Evolutionary conservation across 2,888 invertebrate genomes (phyloP).

Genomic region (Acrobasis consociella): DNA sequence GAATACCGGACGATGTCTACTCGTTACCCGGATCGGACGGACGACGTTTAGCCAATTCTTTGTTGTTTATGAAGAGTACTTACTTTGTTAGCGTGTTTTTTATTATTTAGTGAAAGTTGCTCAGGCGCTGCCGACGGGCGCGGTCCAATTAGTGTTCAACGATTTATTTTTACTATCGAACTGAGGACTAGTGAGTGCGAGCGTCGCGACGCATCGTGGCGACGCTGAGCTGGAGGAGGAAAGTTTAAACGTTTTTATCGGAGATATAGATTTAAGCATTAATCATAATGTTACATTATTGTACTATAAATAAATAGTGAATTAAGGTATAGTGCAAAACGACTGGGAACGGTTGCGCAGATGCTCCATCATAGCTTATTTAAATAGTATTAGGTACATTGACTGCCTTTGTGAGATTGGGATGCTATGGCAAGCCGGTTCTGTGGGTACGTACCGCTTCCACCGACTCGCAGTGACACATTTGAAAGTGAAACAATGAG

Average conservation of each 20-base stretch:
- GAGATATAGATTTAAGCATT: slow-evolving; percentile 72
- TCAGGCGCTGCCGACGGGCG: slow-evolving; percentile 77
- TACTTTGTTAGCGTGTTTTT: slow-evolving; percentile 76
- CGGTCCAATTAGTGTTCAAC: slow-evolving; percentile 77
- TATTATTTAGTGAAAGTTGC: slow-evolving; percentile 81
- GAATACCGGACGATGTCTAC: slow-evolving; percentile 48
- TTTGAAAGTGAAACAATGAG: slow-evolving; percentile 26
- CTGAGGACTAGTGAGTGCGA: slow-evolving; percentile 56
- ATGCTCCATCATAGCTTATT: slow-evolving; percentile 44
- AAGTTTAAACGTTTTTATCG: slow-evolving; percentile 60
- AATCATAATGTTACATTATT: slow-evolving; percentile 75
- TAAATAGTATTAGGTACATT: slow-evolving; percentile 45
- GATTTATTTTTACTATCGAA: slow-evolving; percentile 65
- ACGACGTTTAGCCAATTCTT: slow-evolving; percentile 74
- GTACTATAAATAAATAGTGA: slow-evolving; percentile 69
- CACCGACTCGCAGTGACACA: slow-evolving; percentile 22
- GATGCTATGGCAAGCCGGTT: slow-evolving; percentile 32
- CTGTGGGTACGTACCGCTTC: slow-evolving; percentile 20
- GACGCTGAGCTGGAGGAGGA: slow-evolving; percentile 44
- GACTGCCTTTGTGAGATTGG: slow-evolving; percentile 47
- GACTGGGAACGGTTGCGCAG: slow-evolving; percentile 78
- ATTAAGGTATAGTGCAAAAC: slow-evolving; percentile 79
- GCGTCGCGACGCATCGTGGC: slow-evolving; percentile 47
- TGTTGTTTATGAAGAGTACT: slow-evolving; percentile 75
- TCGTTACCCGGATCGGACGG: slow-evolving; percentile 62